Conservation (phyloP, 2,113 vertebrate genomes). For the Seriola dumerili region DNA sequence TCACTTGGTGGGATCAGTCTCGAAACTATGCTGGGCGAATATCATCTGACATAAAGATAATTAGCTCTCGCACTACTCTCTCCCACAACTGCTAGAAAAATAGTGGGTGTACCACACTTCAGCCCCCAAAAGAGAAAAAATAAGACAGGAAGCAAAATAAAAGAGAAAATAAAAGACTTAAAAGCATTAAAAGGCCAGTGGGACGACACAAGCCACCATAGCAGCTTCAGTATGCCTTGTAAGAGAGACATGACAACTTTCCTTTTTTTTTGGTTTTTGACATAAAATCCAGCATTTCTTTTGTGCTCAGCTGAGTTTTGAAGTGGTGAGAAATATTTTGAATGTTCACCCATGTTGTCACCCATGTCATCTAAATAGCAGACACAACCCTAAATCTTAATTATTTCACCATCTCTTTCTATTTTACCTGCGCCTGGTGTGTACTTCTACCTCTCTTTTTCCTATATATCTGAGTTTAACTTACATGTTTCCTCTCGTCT, state of each 20-base stretch:
- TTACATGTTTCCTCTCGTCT: slow-evolving; percentile 24
- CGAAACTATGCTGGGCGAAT: neutral
- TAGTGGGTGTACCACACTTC: neutral
- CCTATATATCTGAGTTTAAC: slow-evolving; percentile 16
- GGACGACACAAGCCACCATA: neutral
- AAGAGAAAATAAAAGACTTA: neutral
- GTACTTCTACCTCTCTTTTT: neutral
- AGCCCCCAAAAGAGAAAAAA: neutral
- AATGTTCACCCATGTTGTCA: neutral
- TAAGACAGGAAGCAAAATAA: neutral
- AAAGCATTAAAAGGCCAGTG: neutral
- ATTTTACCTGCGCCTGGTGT: neutral
- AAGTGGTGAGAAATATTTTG: neutral
- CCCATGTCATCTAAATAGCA: neutral
- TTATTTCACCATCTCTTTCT: neutral
- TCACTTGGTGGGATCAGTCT: neutral
- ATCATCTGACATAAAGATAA: slow-evolving; percentile 19
- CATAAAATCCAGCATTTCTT: neutral
- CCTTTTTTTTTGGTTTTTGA: neutral
- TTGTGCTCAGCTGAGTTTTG: neutral
- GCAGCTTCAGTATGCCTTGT: neutral
- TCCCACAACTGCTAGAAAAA: neutral
- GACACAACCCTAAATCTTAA: neutral
- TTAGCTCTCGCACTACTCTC: neutral
- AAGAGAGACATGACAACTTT: neutral